Evolutionary conservation across 2,888 invertebrate genomes (phyloP).

Genomic region (Cerastis rubricosa): DNA sequence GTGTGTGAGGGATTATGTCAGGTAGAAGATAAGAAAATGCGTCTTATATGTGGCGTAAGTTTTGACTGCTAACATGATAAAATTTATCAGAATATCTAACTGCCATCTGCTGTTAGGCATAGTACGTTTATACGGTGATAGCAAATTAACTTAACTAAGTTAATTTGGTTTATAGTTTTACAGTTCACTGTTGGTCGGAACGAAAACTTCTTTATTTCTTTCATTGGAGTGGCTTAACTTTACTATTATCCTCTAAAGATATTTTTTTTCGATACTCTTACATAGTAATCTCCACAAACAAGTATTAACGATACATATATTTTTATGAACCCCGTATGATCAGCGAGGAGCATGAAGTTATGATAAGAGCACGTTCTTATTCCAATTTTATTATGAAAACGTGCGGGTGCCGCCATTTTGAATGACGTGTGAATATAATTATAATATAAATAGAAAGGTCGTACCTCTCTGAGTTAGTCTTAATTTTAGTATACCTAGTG

Average conservation of each 20-base stretch:
- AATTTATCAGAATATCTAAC: not conserved
- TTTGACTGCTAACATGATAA: not conserved
- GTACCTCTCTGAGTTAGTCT: not conserved
- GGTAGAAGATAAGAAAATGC: not conserved
- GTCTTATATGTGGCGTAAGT: not conserved
- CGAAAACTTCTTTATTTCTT: too few species aligned
- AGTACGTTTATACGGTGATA: not conserved
- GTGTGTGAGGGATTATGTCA: not conserved
- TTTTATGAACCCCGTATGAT: constrained; percentile 21
- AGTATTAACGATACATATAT: constrained; percentile 17
- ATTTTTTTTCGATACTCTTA: not conserved
- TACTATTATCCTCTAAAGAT: not conserved
- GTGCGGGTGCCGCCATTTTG: constrained; percentile 24
- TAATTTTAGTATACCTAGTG: not conserved
- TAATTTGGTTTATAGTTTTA: not conserved
- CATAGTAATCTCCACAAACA: not conserved
- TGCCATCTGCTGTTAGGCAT: not conserved
- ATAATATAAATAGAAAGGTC: constrained; percentile 11
- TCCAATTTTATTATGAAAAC: constrained; percentile 38
- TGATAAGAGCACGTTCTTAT: constrained; percentile 34
- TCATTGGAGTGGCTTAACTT: not conserved
- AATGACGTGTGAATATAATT: constrained; percentile 30
- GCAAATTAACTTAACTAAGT: not conserved
- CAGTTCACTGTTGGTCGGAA: not conserved
- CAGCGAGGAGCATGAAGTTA: constrained; percentile 20